Base-by-base conservation (phyloP, 2,888 invertebrate genomes). In the Disparrhopalites patrizii region DNA sequence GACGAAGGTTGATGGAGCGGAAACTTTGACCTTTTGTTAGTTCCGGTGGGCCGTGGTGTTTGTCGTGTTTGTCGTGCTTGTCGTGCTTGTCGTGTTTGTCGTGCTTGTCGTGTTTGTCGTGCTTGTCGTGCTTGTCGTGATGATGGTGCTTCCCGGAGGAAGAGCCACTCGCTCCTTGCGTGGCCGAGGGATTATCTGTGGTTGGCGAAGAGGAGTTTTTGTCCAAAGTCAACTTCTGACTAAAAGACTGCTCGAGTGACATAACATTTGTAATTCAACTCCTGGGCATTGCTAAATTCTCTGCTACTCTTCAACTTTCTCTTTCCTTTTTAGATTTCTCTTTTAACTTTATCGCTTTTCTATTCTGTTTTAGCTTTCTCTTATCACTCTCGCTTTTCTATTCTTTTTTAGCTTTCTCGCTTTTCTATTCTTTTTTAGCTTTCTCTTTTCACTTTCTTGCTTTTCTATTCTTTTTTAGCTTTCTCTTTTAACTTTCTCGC, bases 211-310 rank as follows among this genome's bases (percentile, higher is more conserved):
- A 51, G 27, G 47, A 54, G 33, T 47, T 58, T 43, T 52, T 58
- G 31, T 69, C 68, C 56, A 72, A 54, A 62, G 60, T 69, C 58
- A 72, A 63, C 58, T 72, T 72, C 65, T 69, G 67, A 70, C 68
- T 68, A 61, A 72, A 65, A 28, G 65, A 28, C 68, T 68, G 67
- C 68, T 72, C 72, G 62, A 72, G 68, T 54, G 72, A 72, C 70
- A 70, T 72, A 63, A 68, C 68, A 69, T 68, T 54, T 28, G 28
- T 15, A 54, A n/a, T n/a, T n/a, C n/a, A n/a, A n/a, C n/a, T n/a
- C n/a, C n/a, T n/a, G n/a, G n/a, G n/a, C n/a, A n/a, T n/a, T n/a
- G n/a, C n/a, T n/a, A n/a, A n/a, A n/a, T n/a, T n/a, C n/a, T n/a
- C n/a, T n/a, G n/a, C n/a, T n/a, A n/a, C n/a, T n/a, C n/a, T n/a